Base-by-base conservation (phyloP, 1,140 invertebrate species). In the Pachypsylla venusta region DNA sequence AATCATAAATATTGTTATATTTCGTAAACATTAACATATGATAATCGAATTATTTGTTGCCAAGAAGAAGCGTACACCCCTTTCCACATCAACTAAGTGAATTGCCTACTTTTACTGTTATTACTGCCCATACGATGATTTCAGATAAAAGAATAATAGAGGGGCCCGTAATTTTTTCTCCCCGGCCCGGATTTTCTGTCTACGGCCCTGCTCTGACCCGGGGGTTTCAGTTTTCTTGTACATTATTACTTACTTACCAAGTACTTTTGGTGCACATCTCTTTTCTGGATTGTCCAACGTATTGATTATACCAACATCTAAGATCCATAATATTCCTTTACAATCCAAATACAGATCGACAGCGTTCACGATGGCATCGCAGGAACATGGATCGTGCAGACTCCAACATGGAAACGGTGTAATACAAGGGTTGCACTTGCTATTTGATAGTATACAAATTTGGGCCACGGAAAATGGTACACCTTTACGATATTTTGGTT, bases 291-390 rank as follows among this genome's bases (percentile, higher is more conserved):
- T 73, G 55, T 79, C 76, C 53, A 82, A 64, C 1, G 79, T 82
- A 60, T 84, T 80, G 1, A 81, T 76, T 26, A 83, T 72, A 30
- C 82, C 82, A 39, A 74, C 74, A 64, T 85, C 82, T 53, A 85
- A 69, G 1, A 78, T 73, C 83, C 83, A 85, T 1, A 85, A 66
- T 16, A 80, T 74, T 60, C 78, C 78, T 65, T 78, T 68, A 14
- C 67, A 64, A 67, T 82, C 80, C 22, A 82, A 61, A 30, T 69
- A 71, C 2, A 81, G 66, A 65, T 82, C 81, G 2, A 81, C 76
- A 7, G 73, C 80, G 10, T 74, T 80, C 60, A 81, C 79, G 1
- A 82, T 62, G 0, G 78, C 77, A 28, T 78, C 68, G 60, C 79
- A 79, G 65, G 78, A 79, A 19, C 77, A 78, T 65, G 80, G 79